phyloP scores from a whole-genome alignment of 2,797 vertebrate species.

The Hephaestus fuliginosus region DNA sequence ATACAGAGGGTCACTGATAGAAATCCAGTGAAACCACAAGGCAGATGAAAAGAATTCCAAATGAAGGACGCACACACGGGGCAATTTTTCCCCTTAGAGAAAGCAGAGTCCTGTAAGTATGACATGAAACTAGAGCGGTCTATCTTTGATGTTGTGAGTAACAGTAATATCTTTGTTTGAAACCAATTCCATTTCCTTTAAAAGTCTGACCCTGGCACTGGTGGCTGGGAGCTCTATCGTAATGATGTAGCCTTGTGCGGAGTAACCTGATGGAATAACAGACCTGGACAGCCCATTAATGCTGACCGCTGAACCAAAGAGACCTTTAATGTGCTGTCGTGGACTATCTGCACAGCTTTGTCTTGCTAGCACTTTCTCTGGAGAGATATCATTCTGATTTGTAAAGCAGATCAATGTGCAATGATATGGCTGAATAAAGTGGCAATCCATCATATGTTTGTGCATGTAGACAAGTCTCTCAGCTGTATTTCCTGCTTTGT shows the following conservation, averaged over 20 bases:
- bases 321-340: slow-evolving; percentile 71
- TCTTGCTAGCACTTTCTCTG: slow-evolving; percentile 66
- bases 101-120: slow-evolving; percentile 39
- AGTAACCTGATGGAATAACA: slow-evolving; percentile 57
- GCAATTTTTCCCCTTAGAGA: slow-evolving; percentile 37
- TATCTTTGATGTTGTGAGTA: slow-evolving; percentile 68
- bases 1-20: slow-evolving; percentile 20
- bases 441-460: slow-evolving; percentile 71
- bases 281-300: slow-evolving; percentile 68
- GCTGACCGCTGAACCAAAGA: slow-evolving; percentile 70
- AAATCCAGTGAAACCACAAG: slow-evolving; percentile 36
- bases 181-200: slow-evolving; percentile 62
- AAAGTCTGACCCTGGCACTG: slow-evolving; percentile 51
- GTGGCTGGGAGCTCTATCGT: slow-evolving; percentile 29
- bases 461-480: slow-evolving; percentile 29
- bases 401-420: slow-evolving; percentile 68
- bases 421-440: slow-evolving; percentile 65
- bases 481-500: slow-evolving; percentile 26
- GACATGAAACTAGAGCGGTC: slow-evolving; percentile 36
- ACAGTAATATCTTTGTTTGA: slow-evolving; percentile 73
- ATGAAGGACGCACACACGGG: slow-evolving; percentile 40
- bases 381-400: slow-evolving; percentile 59
- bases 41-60: slow-evolving; percentile 62
- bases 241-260: slow-evolving; percentile 60
- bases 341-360: slow-evolving; percentile 64